phyloP scores from a whole-genome alignment of 2,797 vertebrate species.

The Oreochromis grahami region DNA sequence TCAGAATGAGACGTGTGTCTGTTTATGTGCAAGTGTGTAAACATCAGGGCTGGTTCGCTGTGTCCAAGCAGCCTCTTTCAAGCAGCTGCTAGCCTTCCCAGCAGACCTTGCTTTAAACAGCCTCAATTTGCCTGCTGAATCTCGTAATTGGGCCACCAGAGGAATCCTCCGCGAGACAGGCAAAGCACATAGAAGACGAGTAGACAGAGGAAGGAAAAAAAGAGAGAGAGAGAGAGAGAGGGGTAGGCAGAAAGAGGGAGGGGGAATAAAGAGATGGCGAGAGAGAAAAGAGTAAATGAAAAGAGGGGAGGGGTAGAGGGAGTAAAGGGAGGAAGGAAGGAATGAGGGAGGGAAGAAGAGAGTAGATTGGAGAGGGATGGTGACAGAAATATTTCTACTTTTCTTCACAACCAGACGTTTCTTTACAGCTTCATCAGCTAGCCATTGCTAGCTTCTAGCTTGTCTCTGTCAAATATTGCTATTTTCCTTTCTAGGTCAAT shows the following conservation, averaged over 20 bases:
- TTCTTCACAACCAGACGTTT: constrained; percentile 46
- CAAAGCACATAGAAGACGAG: constrained; percentile 69
- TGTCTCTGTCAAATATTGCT: constrained; percentile 92
- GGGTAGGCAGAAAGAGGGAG: constrained; percentile 65
- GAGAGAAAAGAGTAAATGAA: constrained; percentile 55
- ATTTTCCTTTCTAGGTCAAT: constrained; percentile 98
- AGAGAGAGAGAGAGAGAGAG: not conserved
- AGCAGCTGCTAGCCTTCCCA: constrained; percentile 81
- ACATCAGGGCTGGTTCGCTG: constrained; percentile 65
- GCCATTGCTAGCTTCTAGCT: constrained; percentile 69
- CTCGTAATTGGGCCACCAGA: constrained; percentile 83
- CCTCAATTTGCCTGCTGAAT: constrained; percentile 82
- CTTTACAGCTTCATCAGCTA: constrained; percentile 78
- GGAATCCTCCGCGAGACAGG: constrained; percentile 81
- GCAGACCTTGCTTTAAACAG: constrained; percentile 82
- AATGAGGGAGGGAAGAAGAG: constrained; percentile 38
- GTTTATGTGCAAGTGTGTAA: constrained; percentile 65
- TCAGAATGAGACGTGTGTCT: constrained; percentile 29
- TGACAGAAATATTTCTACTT: constrained; percentile 53
- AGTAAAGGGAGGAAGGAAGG: constrained; percentile 61
- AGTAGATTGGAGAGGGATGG: constrained; percentile 50
- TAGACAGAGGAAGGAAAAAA: constrained; percentile 66
- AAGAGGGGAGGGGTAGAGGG: constrained; percentile 55
- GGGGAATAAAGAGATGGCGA: constrained; percentile 66
- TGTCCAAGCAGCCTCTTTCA: constrained; percentile 73